A percentile compares a stretch with the other conserved stretches of the same genome.
Evolutionary conservation across 2,113 vertebrate species (phyloP).

Genomic region (Psittacula cyanocephala): DNA sequence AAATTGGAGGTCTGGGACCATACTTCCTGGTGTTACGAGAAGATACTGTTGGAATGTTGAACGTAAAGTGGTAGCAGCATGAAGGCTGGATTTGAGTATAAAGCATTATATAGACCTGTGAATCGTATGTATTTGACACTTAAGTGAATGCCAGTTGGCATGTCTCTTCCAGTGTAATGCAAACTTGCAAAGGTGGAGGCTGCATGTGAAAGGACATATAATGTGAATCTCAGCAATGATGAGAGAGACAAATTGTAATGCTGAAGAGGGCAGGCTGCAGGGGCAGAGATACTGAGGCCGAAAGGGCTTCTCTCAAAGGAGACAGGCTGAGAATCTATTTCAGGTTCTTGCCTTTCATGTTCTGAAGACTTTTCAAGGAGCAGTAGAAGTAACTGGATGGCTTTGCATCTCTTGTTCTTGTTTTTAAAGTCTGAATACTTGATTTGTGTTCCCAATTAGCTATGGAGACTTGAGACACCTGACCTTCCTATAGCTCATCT

Average conservation of each 20-base stretch:
- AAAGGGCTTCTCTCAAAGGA: neutral
- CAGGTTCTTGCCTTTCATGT: neutral
- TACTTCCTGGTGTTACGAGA: neutral
- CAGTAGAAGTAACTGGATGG: neutral
- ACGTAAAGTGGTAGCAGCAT: neutral
- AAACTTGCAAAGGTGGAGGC: neutral
- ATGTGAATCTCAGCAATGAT: neutral
- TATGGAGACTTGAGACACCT: neutral
- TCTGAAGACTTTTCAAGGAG: neutral
- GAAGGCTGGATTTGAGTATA: neutral
- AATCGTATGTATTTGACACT: neutral
- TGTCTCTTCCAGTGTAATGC: neutral
- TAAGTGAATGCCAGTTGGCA: neutral
- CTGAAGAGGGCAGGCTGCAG: neutral
- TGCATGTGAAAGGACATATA: neutral
- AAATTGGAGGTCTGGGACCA: neutral
- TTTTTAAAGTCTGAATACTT: neutral
- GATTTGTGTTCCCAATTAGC: neutral
- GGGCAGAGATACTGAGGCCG: neutral
- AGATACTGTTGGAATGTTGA: neutral
- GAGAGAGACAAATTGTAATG: neutral
- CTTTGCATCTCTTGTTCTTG: neutral
- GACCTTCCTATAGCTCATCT: neutral
- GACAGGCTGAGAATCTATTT: neutral
- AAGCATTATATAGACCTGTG: neutral